Base-by-base conservation (phyloP, 2,888 invertebrate genomes). In the Trilocha varians region DNA sequence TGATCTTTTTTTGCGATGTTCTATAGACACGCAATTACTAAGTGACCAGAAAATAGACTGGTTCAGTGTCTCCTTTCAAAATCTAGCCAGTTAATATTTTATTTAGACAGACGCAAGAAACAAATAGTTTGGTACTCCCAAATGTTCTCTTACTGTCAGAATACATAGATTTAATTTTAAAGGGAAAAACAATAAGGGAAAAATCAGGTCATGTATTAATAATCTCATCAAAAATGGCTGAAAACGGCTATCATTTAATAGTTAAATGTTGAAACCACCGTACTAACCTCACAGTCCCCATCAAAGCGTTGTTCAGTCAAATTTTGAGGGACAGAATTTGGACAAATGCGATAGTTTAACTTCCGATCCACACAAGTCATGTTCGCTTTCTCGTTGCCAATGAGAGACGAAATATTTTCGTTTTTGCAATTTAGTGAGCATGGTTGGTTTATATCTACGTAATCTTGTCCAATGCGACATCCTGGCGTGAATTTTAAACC, bases 331-430 rank as follows among this genome's bases (percentile, higher is more conserved):
- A 46, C 47, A 25, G 65, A 50, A 14, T 61, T 55, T 5, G 47
- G 34, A 41, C 79, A 79, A 0, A 71, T 11, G 17, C 62, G 62
- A 47, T 69, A 78, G 47, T 65, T 70, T 9, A 78, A 36, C 13
- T 51, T 62, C 16, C 62, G 48, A 17, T 78, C 56, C 2, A 65
- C 9, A 37, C 83, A 84, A 0, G 78, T 79, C 78, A 84, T 79
- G 38, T 67, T 69, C 0, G 67, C 55, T 43, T 53, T 55, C 4
- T 56, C 49, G 1, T 47, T 41, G 5, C 60, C 64, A 32, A 78
- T 51, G 1, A 65, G 49, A 0, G 49, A 25, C 0, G 63, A 44
- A 2, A 77, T 46, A 4, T 57, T 55, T 2, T 55, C 16, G 40
- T 72, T 57, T 5, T 56, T 50, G 44, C 83, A 82, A 16, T 64